Base-by-base conservation (phyloP, 2,113 vertebrate genomes). In the Strix aluco region DNA sequence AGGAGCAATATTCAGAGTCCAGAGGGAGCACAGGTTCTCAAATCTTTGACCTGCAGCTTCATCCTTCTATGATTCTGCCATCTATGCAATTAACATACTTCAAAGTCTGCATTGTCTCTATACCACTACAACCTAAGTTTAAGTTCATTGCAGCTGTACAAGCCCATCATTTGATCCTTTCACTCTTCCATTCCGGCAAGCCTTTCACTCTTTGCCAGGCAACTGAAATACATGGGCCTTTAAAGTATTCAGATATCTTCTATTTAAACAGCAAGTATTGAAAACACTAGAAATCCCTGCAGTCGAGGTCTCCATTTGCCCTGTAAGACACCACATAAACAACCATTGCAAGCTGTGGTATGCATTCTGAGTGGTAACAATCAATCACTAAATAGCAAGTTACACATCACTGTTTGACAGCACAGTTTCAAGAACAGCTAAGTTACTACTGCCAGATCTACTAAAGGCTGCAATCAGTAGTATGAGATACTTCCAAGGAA, bases 121-220 rank as follows among this genome's bases (percentile, higher is more conserved):
- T 74, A 73, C 38, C 61, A 18, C 51, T 62, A 13, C 2, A 10
- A 81, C 3, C 21, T 81, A 70, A 15, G 18, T 58, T 81, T 65
- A 81, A 83, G 63, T 67, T 70, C 57, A 81, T 0, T 77, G 83
- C 92, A 95, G 83, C 86, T 91, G 82, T 80, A 77, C 67, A 86
- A 83, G 79, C 63, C 73, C 52, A 71, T 65, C 40, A 69, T 81
- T 62, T 63, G 63, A 92, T 25, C 69, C 54, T 86, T 93, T 82
- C 88, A 73, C 61, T 81, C 55, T 61, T 49, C 72, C 84, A 66
- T 77, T 78, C 59, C 84, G 46, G 42, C 59, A 62, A 78, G 88
- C 74, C 57, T 90, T 90, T 91, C 74, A 65, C 58, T 86, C 94
- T 95, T 70, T 81, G 83, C 89, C 81, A 79, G 46, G 91, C 92